Evolutionary conservation across 2,797 vertebrate genomes (phyloP).

Genomic region (Ispidina picta): DNA sequence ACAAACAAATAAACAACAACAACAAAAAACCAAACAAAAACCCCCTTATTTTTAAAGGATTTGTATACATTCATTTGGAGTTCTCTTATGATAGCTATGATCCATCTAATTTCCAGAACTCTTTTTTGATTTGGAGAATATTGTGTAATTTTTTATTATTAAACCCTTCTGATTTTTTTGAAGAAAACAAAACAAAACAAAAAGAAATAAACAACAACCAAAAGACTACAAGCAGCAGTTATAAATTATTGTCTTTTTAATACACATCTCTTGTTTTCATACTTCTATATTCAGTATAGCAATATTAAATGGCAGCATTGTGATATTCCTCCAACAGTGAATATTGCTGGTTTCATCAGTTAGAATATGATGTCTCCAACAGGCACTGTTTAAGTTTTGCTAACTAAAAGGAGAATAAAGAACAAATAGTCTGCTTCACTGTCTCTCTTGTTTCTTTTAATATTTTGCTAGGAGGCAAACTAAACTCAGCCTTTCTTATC

Average conservation of each 20-base stretch:
- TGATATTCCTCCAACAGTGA: not conserved
- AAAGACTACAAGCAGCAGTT: not conserved
- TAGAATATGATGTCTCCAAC: not conserved
- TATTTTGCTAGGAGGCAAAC: constrained; percentile 37
- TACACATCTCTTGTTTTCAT: not conserved
- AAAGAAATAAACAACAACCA: too few species aligned
- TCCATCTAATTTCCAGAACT: not conserved
- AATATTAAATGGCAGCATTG: not conserved
- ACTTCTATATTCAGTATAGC: not conserved
- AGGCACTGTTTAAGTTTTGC: not conserved
- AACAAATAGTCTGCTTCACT: not conserved
- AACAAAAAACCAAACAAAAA: not conserved
- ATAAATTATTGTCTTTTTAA: not conserved
- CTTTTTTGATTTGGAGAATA: not conserved
- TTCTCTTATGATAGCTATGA: not conserved
- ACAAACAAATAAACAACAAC: too few species aligned
- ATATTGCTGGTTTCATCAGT: not conserved
- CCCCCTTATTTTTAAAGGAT: not conserved
- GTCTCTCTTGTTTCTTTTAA: not conserved
- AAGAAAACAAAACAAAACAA: not conserved
- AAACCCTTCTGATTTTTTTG: not conserved
- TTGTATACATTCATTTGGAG: not conserved
- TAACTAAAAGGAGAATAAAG: not conserved
- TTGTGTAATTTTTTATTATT: not conserved
- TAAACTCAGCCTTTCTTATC: constrained; percentile 10